Evolutionary conservation across 2,888 invertebrate genomes (phyloP).

Genomic region (Sphaerophoria rueppellii): DNA sequence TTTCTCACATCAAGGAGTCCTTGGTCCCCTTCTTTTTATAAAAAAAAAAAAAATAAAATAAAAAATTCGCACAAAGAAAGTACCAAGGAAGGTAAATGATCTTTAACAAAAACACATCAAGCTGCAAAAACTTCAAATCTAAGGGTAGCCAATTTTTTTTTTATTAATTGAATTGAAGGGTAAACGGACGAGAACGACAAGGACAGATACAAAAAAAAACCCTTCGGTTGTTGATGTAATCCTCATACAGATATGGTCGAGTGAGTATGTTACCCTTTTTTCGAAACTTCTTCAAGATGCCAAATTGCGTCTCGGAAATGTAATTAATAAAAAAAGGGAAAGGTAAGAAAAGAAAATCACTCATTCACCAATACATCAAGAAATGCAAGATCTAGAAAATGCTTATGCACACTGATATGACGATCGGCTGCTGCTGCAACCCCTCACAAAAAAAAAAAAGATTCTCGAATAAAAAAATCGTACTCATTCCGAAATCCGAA

Average conservation of each 20-base stretch:
- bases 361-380: conserved; percentile 44
- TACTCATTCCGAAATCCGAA: conserved; percentile 36
- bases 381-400: conserved; percentile 13
- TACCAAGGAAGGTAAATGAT: conserved; percentile 72
- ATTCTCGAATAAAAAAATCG: conserved; percentile 41
- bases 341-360: conserved; percentile 49
- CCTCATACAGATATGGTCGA: conserved; percentile 60
- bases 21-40: conserved; percentile 48
- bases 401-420: conserved; percentile 43
- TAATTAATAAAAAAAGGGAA: conserved; percentile 60
- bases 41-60: conserved; percentile 56
- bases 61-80: conserved; percentile 70
- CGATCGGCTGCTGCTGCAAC: conserved; percentile 60
- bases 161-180: conserved; percentile 73
- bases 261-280: conserved; percentile 60
- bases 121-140: conserved; percentile 62
- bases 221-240: conserved; percentile 55
- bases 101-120: conserved; percentile 67
- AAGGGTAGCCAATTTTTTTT: conserved; percentile 67
- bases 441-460: conserved; percentile 62
- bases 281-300: conserved; percentile 45
- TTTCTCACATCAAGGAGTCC: conserved; percentile 33
- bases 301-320: conserved; percentile 58
- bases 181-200: conserved; percentile 40
- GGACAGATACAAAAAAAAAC: conserved; percentile 40